Base-by-base conservation (phyloP, 2,113 vertebrate species). In the Clarias macrocephalus region DNA sequence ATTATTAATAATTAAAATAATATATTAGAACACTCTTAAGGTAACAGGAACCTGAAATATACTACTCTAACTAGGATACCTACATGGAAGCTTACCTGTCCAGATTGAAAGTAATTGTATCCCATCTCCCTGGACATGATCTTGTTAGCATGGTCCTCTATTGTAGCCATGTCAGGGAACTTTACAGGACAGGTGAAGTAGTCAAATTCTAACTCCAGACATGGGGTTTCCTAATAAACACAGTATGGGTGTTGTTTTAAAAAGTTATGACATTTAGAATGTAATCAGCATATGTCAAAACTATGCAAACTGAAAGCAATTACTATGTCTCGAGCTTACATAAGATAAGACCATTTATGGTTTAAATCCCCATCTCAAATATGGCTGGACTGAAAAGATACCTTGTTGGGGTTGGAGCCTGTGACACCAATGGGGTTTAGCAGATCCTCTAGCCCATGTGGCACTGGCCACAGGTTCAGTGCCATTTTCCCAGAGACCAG, bases 371-470 rank as follows among this genome's bases (percentile, higher is more conserved):
- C 7, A 48, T 70, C 59, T 52, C 11, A 56, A 68, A 73, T 23
- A 73, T 72, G 25, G 68, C 28, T 18, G 11, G 65, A 19, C 19
- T 57, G 21, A 70, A 57, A 28, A 88, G 73, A 75, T 88, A 99
- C 98, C 96, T 99, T 99, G 89, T 99, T 99, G 86, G 98, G 98
- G 93, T 99, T 99, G 89, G 98, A 99, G 82, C 98, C 98, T 62
- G 97, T 98, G 91, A 99, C 98, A 85, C 98, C 98, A 80, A 99
- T 99, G 87, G 98, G 96, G 91, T 99, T 99, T 88, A 99, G 94
- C 72, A 99, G 95, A 91, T 99, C 98, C 94, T 99, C 98, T 91
- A 99, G 94, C 57, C 98, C 98, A 88, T 99, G 98, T 92, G 98
- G 98, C 86, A 99, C 97, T 84, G 98, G 97, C 98, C 98, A 99